These are phyloP conservation scores for Eleutherodactylus coqui DNA, from an alignment of 2,797 vertebrate species.

Conservation along the genomic window DNA sequence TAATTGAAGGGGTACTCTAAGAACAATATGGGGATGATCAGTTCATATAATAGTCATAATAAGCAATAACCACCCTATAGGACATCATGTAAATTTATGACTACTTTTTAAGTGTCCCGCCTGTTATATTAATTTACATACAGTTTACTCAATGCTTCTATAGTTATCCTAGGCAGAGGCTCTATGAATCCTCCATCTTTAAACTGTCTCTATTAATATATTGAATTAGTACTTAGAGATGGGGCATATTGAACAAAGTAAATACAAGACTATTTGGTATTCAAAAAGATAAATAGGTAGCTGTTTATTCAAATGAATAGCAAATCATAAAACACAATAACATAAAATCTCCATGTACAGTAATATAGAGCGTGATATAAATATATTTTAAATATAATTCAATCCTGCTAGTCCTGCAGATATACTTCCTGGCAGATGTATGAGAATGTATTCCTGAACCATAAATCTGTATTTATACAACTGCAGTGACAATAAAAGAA, in stretches of 20 bases:
- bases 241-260: background rate
- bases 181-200: background rate
- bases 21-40: background rate
- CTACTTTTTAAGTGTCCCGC: background rate
- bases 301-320: background rate
- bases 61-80: background rate
- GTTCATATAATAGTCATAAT: background rate
- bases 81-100: background rate
- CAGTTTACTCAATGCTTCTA: background rate
- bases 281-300: background rate
- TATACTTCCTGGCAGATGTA: background rate
- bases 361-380: background rate
- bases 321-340: background rate
- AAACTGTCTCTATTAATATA: background rate
- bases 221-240: background rate
- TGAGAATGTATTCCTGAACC: background rate
- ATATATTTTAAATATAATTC: background rate
- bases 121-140: background rate
- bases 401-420: background rate
- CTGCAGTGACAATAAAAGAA: constrained; percentile 39
- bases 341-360: constrained; percentile 1
- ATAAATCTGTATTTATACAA: constrained; percentile 49
- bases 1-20: background rate
- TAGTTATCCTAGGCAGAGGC: background rate
- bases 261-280: background rate